Evolutionary conservation across 2,888 invertebrate genomes (phyloP).

Genomic region (Acrobasis suavella): DNA sequence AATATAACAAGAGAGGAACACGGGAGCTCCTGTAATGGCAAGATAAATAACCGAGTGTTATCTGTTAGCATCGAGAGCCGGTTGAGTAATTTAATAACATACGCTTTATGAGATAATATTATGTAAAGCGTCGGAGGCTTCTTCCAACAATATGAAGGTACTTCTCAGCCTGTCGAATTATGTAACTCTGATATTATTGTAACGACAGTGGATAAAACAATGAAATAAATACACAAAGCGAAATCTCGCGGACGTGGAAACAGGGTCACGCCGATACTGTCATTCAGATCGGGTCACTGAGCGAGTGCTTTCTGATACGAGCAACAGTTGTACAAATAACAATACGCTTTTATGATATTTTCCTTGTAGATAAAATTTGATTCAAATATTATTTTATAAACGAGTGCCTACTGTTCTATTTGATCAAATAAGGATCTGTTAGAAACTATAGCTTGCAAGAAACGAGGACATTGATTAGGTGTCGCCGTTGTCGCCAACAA

Average conservation of each 20-base stretch:
- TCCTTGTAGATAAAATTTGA: neutral
- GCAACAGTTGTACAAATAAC: slow-evolving; percentile 1
- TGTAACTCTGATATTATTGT: slow-evolving; percentile 32
- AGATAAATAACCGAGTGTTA: slow-evolving; percentile 50
- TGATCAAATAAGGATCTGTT: neutral
- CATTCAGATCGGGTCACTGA: slow-evolving; percentile 19
- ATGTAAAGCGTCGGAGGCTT: slow-evolving; percentile 42
- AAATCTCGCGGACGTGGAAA: slow-evolving; percentile 20
- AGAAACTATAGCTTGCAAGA: neutral
- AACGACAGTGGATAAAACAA: slow-evolving; percentile 13
- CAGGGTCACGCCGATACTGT: slow-evolving; percentile 21
- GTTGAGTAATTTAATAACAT: slow-evolving; percentile 25
- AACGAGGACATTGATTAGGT: slow-evolving; percentile 4
- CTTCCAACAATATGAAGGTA: slow-evolving; percentile 42
- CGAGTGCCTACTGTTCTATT: neutral
- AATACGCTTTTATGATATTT: neutral
- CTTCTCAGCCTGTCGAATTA: slow-evolving; percentile 34
- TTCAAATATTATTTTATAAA: neutral
- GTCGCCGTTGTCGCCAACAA: neutral
- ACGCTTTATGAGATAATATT: slow-evolving; percentile 38
- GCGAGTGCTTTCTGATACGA: slow-evolving; percentile 16
- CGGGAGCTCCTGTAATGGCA: slow-evolving; percentile 33
- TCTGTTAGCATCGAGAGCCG: slow-evolving; percentile 35
- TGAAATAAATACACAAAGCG: slow-evolving; percentile 24
- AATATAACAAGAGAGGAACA: slow-evolving; percentile 44